These are phyloP conservation scores for Embidobia sp. DNA, from an alignment of 2,888 invertebrate species.

Conservation along the genomic window DNA sequence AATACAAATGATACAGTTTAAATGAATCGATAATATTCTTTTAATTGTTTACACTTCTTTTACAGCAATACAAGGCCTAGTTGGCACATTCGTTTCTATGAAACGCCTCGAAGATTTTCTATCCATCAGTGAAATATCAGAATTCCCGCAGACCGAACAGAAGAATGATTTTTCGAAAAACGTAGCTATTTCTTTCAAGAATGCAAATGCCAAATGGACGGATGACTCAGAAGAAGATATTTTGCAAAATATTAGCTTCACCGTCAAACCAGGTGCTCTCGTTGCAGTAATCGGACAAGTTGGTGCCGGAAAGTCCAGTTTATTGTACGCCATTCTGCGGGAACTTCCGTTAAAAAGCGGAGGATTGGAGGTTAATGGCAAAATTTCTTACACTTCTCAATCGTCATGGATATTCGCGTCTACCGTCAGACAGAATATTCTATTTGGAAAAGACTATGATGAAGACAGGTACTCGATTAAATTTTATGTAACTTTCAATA, in stretches of 20 bases:
- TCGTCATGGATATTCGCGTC: conserved; percentile 92
- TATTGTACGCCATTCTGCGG: conserved; percentile 83
- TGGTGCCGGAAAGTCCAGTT: conserved; percentile 85
- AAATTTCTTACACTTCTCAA: conserved; percentile 89
- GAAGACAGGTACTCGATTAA: conserved; percentile 75
- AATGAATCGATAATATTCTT: too few relatives aligned
- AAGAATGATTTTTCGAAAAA: conserved; percentile 2
- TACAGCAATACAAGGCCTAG: conserved; percentile 64
- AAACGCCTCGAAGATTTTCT: conserved; percentile 80
- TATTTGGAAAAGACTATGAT: conserved; percentile 77
- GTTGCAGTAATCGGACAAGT: conserved; percentile 86
- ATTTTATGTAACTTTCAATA: too few relatives aligned
- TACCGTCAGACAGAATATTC: conserved; percentile 85
- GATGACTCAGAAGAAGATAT: conserved; percentile 85
- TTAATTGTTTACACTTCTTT: too few relatives aligned
- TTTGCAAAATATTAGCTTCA: conserved; percentile 86
- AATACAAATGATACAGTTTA: too few relatives aligned
- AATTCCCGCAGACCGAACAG: not conserved
- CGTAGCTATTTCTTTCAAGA: conserved; percentile 66
- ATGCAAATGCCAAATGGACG: conserved; percentile 88
- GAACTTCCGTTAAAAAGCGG: conserved; percentile 83
- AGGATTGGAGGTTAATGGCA: conserved; percentile 83
- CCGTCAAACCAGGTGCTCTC: conserved; percentile 85
- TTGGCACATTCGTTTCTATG: conserved; percentile 83
- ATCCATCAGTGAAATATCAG: conserved; percentile 65